Evolutionary conservation across 2,113 vertebrate genomes (phyloP), one percentile per base, ranked within the genome.

Genomic region (Prionailurus bengalensis): DNA sequence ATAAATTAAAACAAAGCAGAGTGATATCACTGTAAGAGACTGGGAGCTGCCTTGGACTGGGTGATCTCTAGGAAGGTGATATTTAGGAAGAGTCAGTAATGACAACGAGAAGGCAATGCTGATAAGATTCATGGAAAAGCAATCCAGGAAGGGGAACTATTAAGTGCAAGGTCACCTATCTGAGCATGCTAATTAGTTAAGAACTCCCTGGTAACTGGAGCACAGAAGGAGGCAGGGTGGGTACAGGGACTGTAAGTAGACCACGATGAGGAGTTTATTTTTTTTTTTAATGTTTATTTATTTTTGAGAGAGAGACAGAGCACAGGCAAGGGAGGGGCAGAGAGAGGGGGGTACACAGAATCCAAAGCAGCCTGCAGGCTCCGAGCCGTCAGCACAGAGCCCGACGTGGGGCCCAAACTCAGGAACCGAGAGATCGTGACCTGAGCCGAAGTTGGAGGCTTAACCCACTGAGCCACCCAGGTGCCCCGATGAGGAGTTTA

Each of bases 231-330:
- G 1, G 3, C 48, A 51, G 42, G 21, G 14, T 80, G 12, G 3
- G 7, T 6, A 95, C 31, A 31, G n/a, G 11, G 10, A 29, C 15
- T 2, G 2, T 21, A 17, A 29, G 63, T 0, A 42, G 31, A 33
- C 19, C n/a, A 33, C 0, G 0, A 10, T 17, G 2, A 85, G 1
- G 88, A 42, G 12, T 31, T 61, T 4, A 3, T 39, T 39, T 39
- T 39, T 39, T 39, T 39, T 39, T 39, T 39, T 39, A 39, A 39
- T 39, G 39, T 39, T 39, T 39, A 39, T 39, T 39, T 39, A 39
- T 39, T 39, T 39, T 39, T 39, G 39, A 39, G 39, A 39, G 39
- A 39, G 39, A 39, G 39, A 39, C 39, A 39, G 39, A 39, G 39
- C 39, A 39, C 39, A 39, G 39, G 39, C 39, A 39, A 39, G 39